phyloP scores from a whole-genome alignment of 2,113 vertebrate species.

The Pelecanoides urinatrix region DNA sequence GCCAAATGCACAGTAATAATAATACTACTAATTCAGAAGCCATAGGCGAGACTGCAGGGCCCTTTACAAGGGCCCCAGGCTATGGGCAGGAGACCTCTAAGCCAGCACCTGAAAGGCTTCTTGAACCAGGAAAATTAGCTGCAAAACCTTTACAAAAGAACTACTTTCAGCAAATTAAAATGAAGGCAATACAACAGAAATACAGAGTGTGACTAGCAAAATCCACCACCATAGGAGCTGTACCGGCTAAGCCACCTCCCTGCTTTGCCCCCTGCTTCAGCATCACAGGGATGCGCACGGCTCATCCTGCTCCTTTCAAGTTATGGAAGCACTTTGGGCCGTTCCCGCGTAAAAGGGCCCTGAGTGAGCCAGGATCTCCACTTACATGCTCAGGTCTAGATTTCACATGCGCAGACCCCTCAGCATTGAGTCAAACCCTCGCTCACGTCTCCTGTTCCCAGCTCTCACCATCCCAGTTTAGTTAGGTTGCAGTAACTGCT shows the following conservation, averaged over 20 bases:
- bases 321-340: neutral
- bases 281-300: accelerated
- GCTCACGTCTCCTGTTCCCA: neutral
- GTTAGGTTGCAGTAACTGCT: neutral
- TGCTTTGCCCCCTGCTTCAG: neutral
- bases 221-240: accelerated
- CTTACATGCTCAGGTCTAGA: accelerated
- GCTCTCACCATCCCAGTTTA: accelerated
- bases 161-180: neutral
- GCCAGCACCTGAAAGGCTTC: neutral
- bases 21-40: neutral
- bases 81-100: neutral
- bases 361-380: neutral
- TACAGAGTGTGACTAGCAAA: neutral
- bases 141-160: neutral
- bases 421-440: accelerated
- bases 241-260: neutral
- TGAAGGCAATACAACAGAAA: neutral
- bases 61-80: neutral
- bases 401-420: neutral
- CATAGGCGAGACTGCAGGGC: neutral
- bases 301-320: accelerated
- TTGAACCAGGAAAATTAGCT: neutral
- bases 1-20: neutral
- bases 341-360: accelerated